phyloP scores from a whole-genome alignment of 2,113 vertebrate species.

The Pseudopipra pipra region DNA sequence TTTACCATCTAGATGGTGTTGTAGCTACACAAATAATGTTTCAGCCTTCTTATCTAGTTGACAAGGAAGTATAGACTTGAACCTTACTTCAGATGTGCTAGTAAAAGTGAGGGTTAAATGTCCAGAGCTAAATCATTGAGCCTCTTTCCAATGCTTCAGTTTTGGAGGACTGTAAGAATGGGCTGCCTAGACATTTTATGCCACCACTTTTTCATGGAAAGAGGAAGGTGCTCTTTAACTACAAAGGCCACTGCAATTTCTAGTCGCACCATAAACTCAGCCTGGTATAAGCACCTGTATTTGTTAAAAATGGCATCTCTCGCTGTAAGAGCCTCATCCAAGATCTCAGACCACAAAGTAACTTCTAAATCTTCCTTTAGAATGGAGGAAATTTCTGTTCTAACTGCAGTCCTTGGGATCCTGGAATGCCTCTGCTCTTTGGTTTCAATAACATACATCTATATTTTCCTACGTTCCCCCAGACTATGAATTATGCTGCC shows the following conservation, averaged over 20 bases:
- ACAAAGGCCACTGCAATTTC: not conserved
- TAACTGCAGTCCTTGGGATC: not conserved
- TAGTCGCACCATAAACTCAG: not conserved
- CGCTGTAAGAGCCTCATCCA: not conserved
- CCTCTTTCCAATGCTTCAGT: not conserved
- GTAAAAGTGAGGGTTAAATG: not conserved
- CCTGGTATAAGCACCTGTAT: not conserved
- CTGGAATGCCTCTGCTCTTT: not conserved
- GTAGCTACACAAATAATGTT: not conserved
- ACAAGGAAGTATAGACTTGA: not conserved
- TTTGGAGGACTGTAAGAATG: not conserved
- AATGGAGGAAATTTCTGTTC: not conserved
- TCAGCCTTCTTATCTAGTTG: not conserved
- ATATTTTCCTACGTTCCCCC: accelerated
- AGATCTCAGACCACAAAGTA: not conserved
- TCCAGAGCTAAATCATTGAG: not conserved
- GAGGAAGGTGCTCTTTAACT: not conserved
- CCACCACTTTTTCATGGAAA: not conserved
- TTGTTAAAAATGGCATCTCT: not conserved
- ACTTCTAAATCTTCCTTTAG: not conserved
- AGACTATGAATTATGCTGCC: not conserved
- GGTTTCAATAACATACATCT: not conserved
- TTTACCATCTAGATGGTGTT: not conserved
- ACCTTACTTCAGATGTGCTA: not conserved
- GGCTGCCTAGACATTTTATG: not conserved